Base-by-base conservation (phyloP, 1,140 invertebrate species). In the Meloidogyne chitwoodi region DNA sequence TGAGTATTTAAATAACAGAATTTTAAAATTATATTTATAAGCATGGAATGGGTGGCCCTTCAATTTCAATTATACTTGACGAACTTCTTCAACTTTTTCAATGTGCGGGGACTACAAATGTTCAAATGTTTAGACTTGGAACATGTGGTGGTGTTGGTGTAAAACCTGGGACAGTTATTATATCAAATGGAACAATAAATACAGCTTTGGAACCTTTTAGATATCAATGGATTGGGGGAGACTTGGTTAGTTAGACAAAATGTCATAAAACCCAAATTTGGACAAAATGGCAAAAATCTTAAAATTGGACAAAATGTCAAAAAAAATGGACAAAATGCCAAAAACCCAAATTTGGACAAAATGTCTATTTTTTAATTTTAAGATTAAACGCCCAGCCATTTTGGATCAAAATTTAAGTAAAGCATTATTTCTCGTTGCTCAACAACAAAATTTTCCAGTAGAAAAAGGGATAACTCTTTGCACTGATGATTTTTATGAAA, bases 401-500 rank as follows among this genome's bases (percentile, higher is more conserved):
- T 88, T 97, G 38, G 94, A 98, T 85, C 90, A 91, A 77, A 90
- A 92, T 63, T 87, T 98, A 66, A 91, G 91, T 19, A 89, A 92
- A 34, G 93, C 96, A 81, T 87, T 98, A 2, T 91, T 92, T 79
- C 90, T 90, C 0, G 87, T 94, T 61, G 90, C 92, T 0, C 68
- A 81, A n/a, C 79, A 85, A 27, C 90, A 92, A 77, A 92, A 93
- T 86, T 80, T 84, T 22, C 75, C 81, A 22, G 82, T 78, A 38
- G 92, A 92, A 0, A 90, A 90, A 41, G 96, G 96, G 31, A 95
- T 92, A 87, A 98, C 96, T 0, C 92, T 98, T 90, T 97, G 94
- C 87, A 93, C 95, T 6, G 92, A 94, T 82, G 96, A 98, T 88
- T 98, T 98, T 88, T 98, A 98, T 88, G 96, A 99, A 91, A 94